A percentile compares a stretch with the other conserved stretches of the same genome.
Evolutionary conservation across 2,888 invertebrate genomes (phyloP).

Genomic region (Podabrus alpinus): DNA sequence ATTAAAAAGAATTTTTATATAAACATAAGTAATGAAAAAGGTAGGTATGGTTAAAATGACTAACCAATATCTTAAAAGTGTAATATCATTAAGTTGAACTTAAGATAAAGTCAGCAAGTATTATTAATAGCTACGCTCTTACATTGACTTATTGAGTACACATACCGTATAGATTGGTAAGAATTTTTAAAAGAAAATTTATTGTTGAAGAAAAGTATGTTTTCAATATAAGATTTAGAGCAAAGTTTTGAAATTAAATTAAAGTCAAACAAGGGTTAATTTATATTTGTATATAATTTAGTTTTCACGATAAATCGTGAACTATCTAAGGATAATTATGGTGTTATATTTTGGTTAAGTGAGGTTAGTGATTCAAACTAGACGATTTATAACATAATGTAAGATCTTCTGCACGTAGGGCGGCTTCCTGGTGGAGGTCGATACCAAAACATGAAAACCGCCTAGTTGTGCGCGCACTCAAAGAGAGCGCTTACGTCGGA

Average conservation of each 20-base stretch:
- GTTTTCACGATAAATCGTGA: neutral
- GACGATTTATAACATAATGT: neutral
- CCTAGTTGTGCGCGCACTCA: slow-evolving; percentile 25
- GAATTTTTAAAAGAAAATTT: neutral
- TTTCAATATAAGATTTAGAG: neutral
- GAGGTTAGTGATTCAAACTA: neutral
- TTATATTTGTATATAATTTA: neutral
- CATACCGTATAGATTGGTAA: neutral
- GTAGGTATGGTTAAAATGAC: neutral
- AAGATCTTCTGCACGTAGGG: slow-evolving; percentile 19
- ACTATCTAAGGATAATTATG: neutral
- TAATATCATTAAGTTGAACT: neutral
- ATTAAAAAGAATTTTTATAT: neutral
- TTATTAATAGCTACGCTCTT: neutral
- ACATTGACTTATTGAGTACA: neutral
- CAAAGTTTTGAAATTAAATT: neutral
- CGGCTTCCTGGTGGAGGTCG: slow-evolving; percentile 25
- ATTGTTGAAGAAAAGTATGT: neutral
- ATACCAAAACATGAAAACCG: slow-evolving; percentile 23
- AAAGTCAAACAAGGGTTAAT: neutral
- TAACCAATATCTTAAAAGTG: neutral
- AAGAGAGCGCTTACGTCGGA: slow-evolving; percentile 16
- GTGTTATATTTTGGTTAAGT: neutral
- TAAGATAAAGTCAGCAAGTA: neutral
- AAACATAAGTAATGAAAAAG: neutral